Percentiles rank a stretch among this genome's conserved stretches.
Conservation (phyloP, 2,888 invertebrate genomes). For the Trileptium ribeirensis region DNA sequence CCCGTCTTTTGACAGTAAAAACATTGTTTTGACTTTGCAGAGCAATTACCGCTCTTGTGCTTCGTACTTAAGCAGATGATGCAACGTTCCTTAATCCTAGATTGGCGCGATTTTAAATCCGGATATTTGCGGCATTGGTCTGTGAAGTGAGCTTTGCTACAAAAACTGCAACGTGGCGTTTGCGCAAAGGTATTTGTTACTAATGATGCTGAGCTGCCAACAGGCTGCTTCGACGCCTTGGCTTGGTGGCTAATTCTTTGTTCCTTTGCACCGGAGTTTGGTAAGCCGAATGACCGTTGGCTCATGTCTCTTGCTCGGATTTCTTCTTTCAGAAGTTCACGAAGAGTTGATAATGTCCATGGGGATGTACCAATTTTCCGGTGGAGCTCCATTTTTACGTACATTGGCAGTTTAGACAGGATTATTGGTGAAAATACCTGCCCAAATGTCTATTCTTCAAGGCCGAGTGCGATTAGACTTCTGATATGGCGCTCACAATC, state of each 20-base stretch:
- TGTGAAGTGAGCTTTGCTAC: too few relatives aligned
- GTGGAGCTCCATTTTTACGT: background rate
- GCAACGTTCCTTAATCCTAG: background rate
- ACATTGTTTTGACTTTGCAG: background rate
- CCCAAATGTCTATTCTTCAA: background rate
- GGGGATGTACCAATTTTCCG: background rate
- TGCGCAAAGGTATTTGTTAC: background rate
- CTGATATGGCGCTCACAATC: background rate
- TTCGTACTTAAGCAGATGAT: too few relatives aligned
- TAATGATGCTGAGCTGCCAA: background rate
- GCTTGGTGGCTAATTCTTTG: too few relatives aligned
- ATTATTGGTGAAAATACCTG: background rate
- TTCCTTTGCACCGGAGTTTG: too few relatives aligned
- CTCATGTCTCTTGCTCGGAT: background rate
- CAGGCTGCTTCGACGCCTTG: too few relatives aligned
- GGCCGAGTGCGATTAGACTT: background rate
- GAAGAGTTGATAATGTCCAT: background rate
- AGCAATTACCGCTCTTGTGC: too few relatives aligned
- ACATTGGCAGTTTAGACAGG: background rate
- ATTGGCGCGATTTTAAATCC: background rate
- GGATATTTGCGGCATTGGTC: too few relatives aligned
- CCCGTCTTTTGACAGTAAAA: background rate
- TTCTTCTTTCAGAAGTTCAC: background rate
- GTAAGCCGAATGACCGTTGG: background rate
- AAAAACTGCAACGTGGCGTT: background rate